Base-by-base conservation (phyloP, 2,113 vertebrate genomes). In the Seriola quinqueradiata region DNA sequence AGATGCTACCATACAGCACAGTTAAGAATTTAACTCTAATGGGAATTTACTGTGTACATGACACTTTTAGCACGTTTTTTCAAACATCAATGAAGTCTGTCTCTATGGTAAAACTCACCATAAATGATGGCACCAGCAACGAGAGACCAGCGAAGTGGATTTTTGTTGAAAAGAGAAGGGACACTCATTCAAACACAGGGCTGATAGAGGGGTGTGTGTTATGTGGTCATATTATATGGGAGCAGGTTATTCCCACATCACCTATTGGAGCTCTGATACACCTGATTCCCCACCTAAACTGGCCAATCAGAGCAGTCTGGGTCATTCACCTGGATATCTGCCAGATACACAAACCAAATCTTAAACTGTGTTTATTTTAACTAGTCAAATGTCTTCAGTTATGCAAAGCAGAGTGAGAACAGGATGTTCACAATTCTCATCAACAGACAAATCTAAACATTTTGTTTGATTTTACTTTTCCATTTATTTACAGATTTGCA, bases 291-390 rank as follows among this genome's bases (percentile, higher is more conserved):
- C 3, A 16, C 4, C 10, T 32, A 16, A 40, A 55, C 36, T 3
- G 55, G n/a, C 70, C 40, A 59, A 60, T 72, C 69, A 46, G 54
- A 71, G 36, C 36, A 40, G 36, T 67, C 66, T 34, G 17, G n/a
- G 48, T n/a, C 32, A n/a, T 23, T 69, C 11, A 8, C 1, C 21
- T 14, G 6, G 16, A 60, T 17, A 19, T 19, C 6, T 1, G 3
- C 28, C 17, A 68, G 12, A 19, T 4, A 16, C 32, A 40, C 21
- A 70, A 57, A 57, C 34, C 1, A 17, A 42, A 57, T 25, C 52
- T 25, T 44, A 8, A 40, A 55, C 6, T 1, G 4, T 21, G 21
- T 13, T 21, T 28, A 58, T 13, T 38, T 16, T 4, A 25, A 59
- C 5, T 1, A 59, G 38, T 59, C 55, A 72, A 59, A 59, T 13